phyloP scores from a whole-genome alignment of 2,888 invertebrate genomes.

The Nomada fabriciana region DNA sequence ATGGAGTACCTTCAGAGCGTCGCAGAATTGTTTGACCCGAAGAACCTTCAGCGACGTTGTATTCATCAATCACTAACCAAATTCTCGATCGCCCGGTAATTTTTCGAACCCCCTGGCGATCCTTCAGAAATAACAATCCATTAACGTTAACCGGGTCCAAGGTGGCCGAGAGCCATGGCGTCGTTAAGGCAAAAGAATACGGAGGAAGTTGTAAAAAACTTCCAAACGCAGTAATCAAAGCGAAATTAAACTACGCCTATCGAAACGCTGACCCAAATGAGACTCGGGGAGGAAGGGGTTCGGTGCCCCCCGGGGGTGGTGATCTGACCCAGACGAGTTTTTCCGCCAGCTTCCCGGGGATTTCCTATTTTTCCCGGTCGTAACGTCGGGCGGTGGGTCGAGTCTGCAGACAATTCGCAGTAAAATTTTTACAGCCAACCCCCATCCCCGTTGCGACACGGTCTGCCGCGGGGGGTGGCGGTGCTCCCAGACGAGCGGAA shows the following conservation, averaged over 20 bases:
- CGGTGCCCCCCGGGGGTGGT: constrained; percentile 11
- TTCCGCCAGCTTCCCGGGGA: constrained; percentile 76
- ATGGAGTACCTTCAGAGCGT: too few species aligned
- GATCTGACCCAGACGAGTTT: constrained; percentile 83
- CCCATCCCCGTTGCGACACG: constrained; percentile 63
- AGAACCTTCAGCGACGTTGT: too few species aligned
- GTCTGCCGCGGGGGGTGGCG: constrained; percentile 67
- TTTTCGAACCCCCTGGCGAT: too few species aligned
- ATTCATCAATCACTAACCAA: too few species aligned
- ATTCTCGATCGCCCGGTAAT: too few species aligned
- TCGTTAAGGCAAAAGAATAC: too few species aligned
- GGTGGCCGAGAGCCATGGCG: too few species aligned
- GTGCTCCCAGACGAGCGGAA: constrained; percentile 78
- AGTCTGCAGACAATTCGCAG: constrained; percentile 84
- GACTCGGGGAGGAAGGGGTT: constrained; percentile 5
- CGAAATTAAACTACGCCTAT: not conserved
- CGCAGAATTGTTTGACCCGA: too few species aligned
- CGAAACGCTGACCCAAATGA: constrained; percentile 72
- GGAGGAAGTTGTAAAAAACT: too few species aligned
- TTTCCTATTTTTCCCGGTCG: constrained; percentile 82
- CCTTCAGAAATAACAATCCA: too few species aligned
- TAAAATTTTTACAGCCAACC: constrained; percentile 83
- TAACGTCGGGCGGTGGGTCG: constrained; percentile 79
- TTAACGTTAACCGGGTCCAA: too few species aligned
- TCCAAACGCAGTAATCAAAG: too few species aligned